Evolutionary conservation across 2,113 vertebrate genomes (phyloP).

Genomic region (Spizaetus ornatus): DNA sequence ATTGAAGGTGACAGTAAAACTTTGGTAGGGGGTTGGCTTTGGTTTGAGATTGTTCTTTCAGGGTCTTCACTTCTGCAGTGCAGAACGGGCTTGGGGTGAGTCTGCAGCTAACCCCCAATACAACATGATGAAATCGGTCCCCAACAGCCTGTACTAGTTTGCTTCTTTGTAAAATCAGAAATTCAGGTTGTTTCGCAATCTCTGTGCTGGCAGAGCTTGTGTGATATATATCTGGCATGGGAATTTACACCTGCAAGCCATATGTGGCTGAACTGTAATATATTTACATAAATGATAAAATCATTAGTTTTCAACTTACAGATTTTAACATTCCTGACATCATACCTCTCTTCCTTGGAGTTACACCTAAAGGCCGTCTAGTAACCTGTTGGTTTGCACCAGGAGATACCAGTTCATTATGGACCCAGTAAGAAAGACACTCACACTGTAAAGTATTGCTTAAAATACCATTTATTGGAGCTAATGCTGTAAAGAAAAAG

Average conservation of each 20-base stretch:
- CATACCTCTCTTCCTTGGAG: background rate
- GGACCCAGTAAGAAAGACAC: background rate
- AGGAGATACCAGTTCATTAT: background rate
- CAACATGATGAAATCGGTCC: background rate
- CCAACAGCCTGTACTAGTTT: background rate
- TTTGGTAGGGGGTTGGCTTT: background rate
- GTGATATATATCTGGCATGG: fast-evolving
- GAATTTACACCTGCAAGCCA: background rate
- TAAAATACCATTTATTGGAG: background rate
- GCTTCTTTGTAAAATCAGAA: background rate
- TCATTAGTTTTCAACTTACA: background rate
- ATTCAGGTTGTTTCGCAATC: background rate
- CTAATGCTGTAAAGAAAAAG: background rate
- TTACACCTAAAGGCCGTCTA: background rate
- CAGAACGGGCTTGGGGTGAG: background rate
- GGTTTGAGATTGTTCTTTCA: background rate
- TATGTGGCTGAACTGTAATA: background rate
- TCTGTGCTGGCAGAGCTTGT: background rate
- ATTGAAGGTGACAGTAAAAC: background rate
- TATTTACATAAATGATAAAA: background rate
- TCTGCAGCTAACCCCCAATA: background rate
- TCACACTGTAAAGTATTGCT: background rate
- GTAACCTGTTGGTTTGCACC: background rate
- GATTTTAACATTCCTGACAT: background rate
- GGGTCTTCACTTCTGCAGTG: background rate